phyloP scores from a whole-genome alignment of 30 jellyfish, hydroid and myxozoan genomes.

The Turritopsis rubra region DNA sequence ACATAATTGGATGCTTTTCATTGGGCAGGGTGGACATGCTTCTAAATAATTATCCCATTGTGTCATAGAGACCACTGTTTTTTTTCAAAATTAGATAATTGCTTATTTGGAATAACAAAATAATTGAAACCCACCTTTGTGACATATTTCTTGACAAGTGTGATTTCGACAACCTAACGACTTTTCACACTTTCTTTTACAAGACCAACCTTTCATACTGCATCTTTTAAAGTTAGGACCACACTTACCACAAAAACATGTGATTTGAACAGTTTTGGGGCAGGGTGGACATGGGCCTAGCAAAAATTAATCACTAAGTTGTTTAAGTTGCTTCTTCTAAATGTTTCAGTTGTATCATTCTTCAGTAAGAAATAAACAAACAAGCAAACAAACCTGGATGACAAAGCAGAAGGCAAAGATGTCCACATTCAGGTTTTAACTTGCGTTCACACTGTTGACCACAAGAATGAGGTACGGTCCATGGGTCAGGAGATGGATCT shows the following conservation, averaged over 20 bases:
- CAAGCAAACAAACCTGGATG: slow-evolving; percentile 75
- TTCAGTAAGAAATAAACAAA: neutral
- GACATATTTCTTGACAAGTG: slow-evolving; percentile 59
- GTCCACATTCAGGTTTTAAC: slow-evolving; percentile 90
- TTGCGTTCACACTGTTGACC: slow-evolving; percentile 62
- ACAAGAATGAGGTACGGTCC: slow-evolving; percentile 96
- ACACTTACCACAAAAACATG: slow-evolving; percentile 75
- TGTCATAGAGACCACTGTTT: neutral
- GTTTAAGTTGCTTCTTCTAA: neutral
- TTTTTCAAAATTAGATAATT: neutral
- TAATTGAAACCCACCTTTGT: slow-evolving; percentile 51
- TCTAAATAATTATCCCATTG: slow-evolving; percentile 27
- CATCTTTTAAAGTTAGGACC: slow-evolving; percentile 61
- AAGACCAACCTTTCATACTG: slow-evolving; percentile 78
- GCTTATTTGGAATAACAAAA: neutral
- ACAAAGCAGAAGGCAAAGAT: slow-evolving; percentile 80
- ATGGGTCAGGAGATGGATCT: slow-evolving; percentile 85
- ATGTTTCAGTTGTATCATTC: neutral
- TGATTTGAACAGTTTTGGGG: slow-evolving; percentile 60
- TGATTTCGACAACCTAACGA: slow-evolving; percentile 73
- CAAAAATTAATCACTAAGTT: neutral
- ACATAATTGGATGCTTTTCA: slow-evolving; percentile 53
- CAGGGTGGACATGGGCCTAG: slow-evolving; percentile 96
- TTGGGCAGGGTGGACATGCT: slow-evolving; percentile 79
- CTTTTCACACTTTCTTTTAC: slow-evolving; percentile 63